Base-by-base conservation (phyloP, 1,140 invertebrate species). In the Apolygus lucorum region DNA sequence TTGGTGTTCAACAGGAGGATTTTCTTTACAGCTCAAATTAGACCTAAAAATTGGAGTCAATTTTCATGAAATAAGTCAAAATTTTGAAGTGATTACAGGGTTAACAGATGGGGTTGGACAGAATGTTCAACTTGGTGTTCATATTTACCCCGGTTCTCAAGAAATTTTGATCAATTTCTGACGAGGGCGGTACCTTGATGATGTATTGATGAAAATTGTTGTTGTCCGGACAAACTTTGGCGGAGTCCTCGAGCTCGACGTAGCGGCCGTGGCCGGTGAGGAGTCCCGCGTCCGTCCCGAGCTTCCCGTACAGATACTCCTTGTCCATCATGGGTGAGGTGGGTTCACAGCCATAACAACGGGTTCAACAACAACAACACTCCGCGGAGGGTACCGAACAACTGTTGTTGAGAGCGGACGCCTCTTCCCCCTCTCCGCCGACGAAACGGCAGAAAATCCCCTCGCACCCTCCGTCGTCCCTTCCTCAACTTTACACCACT, bases 231-330 rank as follows among this genome's bases (percentile, higher is more conserved):
- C 13, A 59, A 4, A 59, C 4, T 59, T 59, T 59, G 13, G 54
- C 8, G 22, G 22, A 4, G 4, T 59, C 54, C 13, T 17, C 54
- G 13, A 59, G 54, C 22, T 59, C 54, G 54, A 59, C 22, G 54
- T 59, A 59, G 22, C 54, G 54, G 2, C 54, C 54, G 22, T 59
- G 54, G 22, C 54, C 54, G 22, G 8, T 62, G 11, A 69, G 68
- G 0, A 69, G 28, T 2, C 59, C 68, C 11, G 68, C 68, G 27
- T 69, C 68, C 13, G 59, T 59, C 17, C 68, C 68, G 28, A 69
- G 59, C 25, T 63, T 69, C 24, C 68, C 68, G 68, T 42, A 69
- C 21, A 69, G 14, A 22, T 63, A 59, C 26, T 69, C 68, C 34
- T 34, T 69, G 54, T 63, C 54, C 54, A 68, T 68, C 68, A 59